These are phyloP conservation scores for Tetragonula clypearis DNA, from an alignment of 1,140 invertebrate species.

Conservation along the genomic window DNA sequence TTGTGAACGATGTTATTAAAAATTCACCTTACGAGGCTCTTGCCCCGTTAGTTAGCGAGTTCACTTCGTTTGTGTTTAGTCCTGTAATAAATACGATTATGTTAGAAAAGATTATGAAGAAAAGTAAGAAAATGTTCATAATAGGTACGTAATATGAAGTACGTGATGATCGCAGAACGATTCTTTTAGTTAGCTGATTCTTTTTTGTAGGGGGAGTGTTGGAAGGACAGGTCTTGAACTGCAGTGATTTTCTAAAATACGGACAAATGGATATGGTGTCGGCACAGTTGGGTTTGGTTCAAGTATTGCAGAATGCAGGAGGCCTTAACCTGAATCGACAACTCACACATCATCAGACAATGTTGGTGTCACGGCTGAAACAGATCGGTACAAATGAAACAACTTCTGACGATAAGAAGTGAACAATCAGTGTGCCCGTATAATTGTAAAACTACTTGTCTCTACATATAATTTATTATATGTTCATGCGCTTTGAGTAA, in stretches of 20 bases:
- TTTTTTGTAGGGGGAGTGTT: slow-evolving; percentile 85
- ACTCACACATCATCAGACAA: slow-evolving; percentile 86
- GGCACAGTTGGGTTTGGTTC: slow-evolving; percentile 84
- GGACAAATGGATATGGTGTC: slow-evolving; percentile 84
- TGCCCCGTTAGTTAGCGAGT: slow-evolving; percentile 77
- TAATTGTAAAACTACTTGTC: slow-evolving; percentile 76
- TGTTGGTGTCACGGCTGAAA: slow-evolving; percentile 85
- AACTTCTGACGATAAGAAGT: slow-evolving; percentile 51
- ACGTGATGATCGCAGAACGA: neutral
- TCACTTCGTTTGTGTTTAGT: slow-evolving; percentile 84
- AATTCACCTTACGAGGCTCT: slow-evolving; percentile 82
- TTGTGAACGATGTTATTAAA: slow-evolving; percentile 84
- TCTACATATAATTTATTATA: slow-evolving; percentile 74
- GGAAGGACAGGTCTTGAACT: slow-evolving; percentile 85
- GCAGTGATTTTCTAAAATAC: slow-evolving; percentile 85
- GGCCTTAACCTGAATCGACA: slow-evolving; percentile 84
- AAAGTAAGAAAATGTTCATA: slow-evolving; percentile 84
- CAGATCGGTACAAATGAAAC: slow-evolving; percentile 80
- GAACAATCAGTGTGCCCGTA: slow-evolving; percentile 77
- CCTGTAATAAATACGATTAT: slow-evolving; percentile 82
- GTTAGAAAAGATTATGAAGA: slow-evolving; percentile 84
- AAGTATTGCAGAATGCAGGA: slow-evolving; percentile 84
- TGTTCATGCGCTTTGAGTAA: slow-evolving; percentile 76
- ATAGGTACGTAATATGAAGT: slow-evolving; percentile 82
- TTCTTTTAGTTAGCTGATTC: slow-evolving; percentile 10